A percentile compares a stretch with the other conserved stretches of the same genome.
These are phyloP conservation scores for Crematogaster levior DNA, from an alignment of 2,888 invertebrate species.

Conservation along the genomic window DNA sequence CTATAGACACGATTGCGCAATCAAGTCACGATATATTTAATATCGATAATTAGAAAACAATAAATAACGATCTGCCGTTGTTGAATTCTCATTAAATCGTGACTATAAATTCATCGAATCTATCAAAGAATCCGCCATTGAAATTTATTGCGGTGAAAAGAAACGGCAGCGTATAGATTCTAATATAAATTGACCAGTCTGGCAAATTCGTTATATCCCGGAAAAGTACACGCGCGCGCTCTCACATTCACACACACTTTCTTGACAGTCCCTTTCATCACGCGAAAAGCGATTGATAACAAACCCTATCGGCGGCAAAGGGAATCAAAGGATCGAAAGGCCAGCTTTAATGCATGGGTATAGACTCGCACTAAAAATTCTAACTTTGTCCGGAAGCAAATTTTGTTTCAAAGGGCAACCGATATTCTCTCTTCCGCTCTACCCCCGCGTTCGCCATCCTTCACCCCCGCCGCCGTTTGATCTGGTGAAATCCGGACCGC, in stretches of 20 bases:
- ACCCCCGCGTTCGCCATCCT: neutral
- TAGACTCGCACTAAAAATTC: conserved; percentile 44
- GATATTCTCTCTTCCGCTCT: neutral
- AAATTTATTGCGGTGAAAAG: conserved; percentile 17
- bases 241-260: neutral
- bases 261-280: conserved; percentile 45
- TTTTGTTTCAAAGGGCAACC: conserved; percentile 47
- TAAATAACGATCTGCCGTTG: neutral
- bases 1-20: neutral
- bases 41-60: neutral
- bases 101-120: conserved; percentile 10
- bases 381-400: conserved; percentile 55
- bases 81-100: neutral
- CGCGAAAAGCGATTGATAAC: conserved; percentile 49
- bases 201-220: conserved; percentile 34
- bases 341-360: conserved; percentile 42
- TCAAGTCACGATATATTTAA: neutral
- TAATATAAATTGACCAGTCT: conserved; percentile 32
- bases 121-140: neutral
- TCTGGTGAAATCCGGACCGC: conserved; percentile 32
- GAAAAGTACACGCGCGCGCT: neutral
- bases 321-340: conserved; percentile 51
- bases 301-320: conserved; percentile 43
- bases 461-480: conserved; percentile 30
- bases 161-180: neutral